A percentile compares a stretch with the other conserved stretches of the same genome.
Conservation (phyloP, 2,797 vertebrate species). For the Centroberyx gerrardi region DNA sequence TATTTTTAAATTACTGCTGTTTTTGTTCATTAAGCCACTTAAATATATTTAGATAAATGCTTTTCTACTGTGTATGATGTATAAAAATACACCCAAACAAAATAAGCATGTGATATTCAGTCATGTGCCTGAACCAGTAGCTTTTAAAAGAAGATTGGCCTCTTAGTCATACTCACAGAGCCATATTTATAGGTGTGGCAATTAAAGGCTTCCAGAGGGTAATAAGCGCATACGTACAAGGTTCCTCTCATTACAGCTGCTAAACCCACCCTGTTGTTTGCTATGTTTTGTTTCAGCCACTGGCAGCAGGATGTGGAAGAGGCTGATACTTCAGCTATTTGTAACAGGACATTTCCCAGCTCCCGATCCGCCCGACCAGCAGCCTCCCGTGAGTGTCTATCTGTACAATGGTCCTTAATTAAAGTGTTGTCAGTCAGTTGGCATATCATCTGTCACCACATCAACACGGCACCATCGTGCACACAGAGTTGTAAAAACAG, state of each 20-base stretch:
- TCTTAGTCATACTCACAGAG: slow-evolving; percentile 31
- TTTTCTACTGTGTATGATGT: background rate
- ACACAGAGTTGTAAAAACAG: slow-evolving; percentile 25
- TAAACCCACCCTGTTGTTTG: slow-evolving; percentile 42
- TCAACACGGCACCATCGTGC: slow-evolving; percentile 9
- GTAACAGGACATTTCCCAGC: slow-evolving; percentile 77
- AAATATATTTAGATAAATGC: background rate
- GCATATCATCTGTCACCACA: slow-evolving; percentile 7
- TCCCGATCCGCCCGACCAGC: slow-evolving; percentile 58
- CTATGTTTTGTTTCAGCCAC: slow-evolving; percentile 78
- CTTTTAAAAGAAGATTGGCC: slow-evolving; percentile 29
- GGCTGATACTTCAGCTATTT: slow-evolving; percentile 83
- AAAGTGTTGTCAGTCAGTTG: slow-evolving; percentile 24
- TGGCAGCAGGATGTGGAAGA: slow-evolving; percentile 94
- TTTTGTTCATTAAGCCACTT: background rate
- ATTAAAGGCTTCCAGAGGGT: slow-evolving; percentile 49
- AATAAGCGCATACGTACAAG: slow-evolving; percentile 20
- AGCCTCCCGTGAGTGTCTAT: slow-evolving; percentile 83
- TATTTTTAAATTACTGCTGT: background rate
- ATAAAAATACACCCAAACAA: slow-evolving; percentile 10
- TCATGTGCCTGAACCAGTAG: slow-evolving; percentile 16
- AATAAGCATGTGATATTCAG: background rate
- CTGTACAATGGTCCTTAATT: slow-evolving; percentile 35
- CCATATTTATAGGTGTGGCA: slow-evolving; percentile 23
- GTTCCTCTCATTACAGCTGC: slow-evolving; percentile 54